Evolutionary conservation across 2,113 vertebrate genomes (phyloP).

Genomic region (Phalacrocorax aristotelis): DNA sequence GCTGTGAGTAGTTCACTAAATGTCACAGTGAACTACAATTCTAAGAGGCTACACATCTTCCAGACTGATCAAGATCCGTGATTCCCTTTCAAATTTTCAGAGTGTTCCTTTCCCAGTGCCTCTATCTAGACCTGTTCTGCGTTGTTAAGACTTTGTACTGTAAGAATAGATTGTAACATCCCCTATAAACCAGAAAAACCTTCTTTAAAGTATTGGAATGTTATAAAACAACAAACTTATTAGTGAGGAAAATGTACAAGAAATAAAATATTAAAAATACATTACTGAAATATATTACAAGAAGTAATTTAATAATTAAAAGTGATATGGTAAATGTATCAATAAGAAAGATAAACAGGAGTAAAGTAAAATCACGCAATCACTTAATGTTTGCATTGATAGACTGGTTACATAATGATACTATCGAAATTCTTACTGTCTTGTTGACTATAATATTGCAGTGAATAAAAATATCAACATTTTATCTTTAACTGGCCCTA

Average conservation of each 20-base stretch:
- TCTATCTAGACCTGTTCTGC: background rate
- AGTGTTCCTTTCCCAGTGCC: background rate
- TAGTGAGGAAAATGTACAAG: background rate
- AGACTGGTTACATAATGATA: background rate
- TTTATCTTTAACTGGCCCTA: background rate
- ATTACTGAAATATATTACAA: background rate
- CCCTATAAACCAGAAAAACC: background rate
- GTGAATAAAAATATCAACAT: background rate
- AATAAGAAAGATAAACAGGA: background rate
- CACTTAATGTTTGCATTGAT: background rate
- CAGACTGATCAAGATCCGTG: background rate
- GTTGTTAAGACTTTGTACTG: background rate
- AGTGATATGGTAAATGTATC: background rate
- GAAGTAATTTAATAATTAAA: background rate
- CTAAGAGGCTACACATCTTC: background rate
- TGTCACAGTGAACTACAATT: background rate
- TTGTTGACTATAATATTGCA: background rate
- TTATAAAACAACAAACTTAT: background rate
- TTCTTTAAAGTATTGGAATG: background rate
- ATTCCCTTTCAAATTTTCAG: background rate
- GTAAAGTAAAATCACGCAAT: background rate
- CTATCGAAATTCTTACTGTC: background rate
- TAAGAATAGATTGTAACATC: background rate
- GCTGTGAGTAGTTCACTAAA: background rate
- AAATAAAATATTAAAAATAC: background rate